Evolutionary conservation across 2,888 invertebrate species (phyloP), one percentile per base, ranked within the genome.

Genomic region (Spilarctia lutea): DNA sequence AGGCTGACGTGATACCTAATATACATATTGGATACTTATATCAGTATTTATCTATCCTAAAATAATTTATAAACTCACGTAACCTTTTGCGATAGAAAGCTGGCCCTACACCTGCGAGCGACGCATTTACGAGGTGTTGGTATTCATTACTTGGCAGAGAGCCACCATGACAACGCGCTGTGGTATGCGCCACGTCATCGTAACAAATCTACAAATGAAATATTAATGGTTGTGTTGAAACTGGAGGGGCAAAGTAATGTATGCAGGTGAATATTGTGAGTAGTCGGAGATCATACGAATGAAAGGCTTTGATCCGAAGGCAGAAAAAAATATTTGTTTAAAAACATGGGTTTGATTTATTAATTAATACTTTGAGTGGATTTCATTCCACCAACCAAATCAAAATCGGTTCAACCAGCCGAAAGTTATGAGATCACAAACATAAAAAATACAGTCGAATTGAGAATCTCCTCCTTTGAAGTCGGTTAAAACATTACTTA

Each of bases 191-290:
- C 82, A 85, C 86, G 84, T 89, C 89, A 90, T 89, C 85, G 82
- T 86, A 86, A 87, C 84, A 86, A 86, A 87, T 89, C 85, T 83
- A 72, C 78, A 81, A 87, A 86, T 89, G 90, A 93, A 92, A 93
- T 91, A 90, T 91, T 93, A 93, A 94, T 91, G 91, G 89, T 79
- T 78, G 83, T 86, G 90, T 88, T 87, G 90, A 90, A 91, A 91
- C 87, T 79, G n/a, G n/a, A 82, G 81, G 84, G 65, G 80, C 78
- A 72, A 73, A 81, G 80, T 85, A 77, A 81, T 82, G 81, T 72
- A 80, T 70, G 66, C 72, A 81, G 79, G 77, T 77, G 75, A 66
- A 63, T 30, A 30, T 45, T 63, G 6, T 35, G 10, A 63, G 60
- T 39, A 20, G 45, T 45, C 20, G 13, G 45, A 30, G n/a, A 27